A percentile compares a stretch with the other conserved stretches of the same genome.
Conservation (phyloP, 2,797 vertebrate genomes). For the Alexandromys oeconomus region DNA sequence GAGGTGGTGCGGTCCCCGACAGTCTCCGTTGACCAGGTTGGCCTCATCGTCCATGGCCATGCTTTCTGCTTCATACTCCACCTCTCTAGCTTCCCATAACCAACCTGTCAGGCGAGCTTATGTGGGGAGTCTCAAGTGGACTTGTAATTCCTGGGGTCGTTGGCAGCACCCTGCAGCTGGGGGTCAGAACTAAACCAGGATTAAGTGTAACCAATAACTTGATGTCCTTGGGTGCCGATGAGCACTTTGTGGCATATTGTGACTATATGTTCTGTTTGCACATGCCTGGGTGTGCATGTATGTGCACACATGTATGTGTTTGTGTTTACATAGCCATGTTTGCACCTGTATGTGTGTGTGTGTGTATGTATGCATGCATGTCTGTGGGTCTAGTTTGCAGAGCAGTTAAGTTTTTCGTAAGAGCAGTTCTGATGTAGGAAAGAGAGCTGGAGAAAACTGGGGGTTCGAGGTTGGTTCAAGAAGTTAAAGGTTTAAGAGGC, state of each 20-base stretch:
- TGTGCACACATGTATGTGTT: neutral
- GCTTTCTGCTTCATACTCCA: neutral
- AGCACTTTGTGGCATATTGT: neutral
- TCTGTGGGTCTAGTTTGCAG: neutral
- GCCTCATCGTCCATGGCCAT: neutral
- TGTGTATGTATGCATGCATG: neutral
- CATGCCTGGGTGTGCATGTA: neutral
- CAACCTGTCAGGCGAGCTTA: neutral
- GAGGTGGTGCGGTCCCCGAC: accelerated
- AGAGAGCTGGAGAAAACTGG: neutral
- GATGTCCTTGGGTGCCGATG: neutral
- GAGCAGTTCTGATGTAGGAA: neutral
- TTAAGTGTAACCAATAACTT: no score
- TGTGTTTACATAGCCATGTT: no score
- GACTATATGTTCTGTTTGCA: neutral
- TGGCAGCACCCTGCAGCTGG: neutral
- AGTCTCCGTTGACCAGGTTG: neutral
- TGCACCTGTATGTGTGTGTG: neutral
- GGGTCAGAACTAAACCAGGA: neutral
- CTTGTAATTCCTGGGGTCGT: neutral
- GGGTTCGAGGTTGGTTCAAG: no score
- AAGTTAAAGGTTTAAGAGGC: neutral
- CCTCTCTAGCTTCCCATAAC: neutral
- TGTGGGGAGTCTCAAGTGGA: neutral
- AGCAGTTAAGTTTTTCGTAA: neutral